Percentiles rank a stretch among this genome's conserved stretches.
phyloP scores from a whole-genome alignment of 2,888 invertebrate species.

The Hydriomena furcata region DNA sequence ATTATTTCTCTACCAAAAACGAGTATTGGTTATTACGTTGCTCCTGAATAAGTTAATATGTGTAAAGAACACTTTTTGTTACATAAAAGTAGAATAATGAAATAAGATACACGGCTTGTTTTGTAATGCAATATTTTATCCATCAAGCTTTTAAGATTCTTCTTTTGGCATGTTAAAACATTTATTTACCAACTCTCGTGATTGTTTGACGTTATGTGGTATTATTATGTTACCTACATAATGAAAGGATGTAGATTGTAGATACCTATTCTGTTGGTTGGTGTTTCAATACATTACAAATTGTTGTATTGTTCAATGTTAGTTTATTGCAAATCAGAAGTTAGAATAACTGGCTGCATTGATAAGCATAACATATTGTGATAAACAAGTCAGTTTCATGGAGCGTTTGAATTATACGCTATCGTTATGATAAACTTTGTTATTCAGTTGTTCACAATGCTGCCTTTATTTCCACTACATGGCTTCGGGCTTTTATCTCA shows the following conservation, averaged over 20 bases:
- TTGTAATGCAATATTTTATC: slow-evolving; percentile 26
- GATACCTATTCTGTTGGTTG: slow-evolving; percentile 18
- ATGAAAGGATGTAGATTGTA: slow-evolving; percentile 27
- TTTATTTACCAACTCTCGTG: slow-evolving; percentile 23
- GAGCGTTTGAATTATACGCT: slow-evolving; percentile 5
- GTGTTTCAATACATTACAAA: slow-evolving; percentile 11
- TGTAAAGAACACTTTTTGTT: background rate
- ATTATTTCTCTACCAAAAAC: slow-evolving; percentile 18
- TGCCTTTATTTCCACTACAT: slow-evolving; percentile 11
- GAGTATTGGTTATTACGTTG: background rate
- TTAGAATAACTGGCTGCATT: background rate
- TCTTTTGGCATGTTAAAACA: slow-evolving; percentile 26
- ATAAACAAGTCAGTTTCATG: slow-evolving; percentile 7
- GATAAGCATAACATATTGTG: slow-evolving; percentile 11
- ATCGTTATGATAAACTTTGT: slow-evolving; percentile 14
- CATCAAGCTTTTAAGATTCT: slow-evolving; percentile 29
- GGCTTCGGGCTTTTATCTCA: slow-evolving; percentile 14
- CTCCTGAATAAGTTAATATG: background rate
- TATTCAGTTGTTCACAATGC: slow-evolving; percentile 14
- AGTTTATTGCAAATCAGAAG: background rate
- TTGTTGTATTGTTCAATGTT: slow-evolving; percentile 7
- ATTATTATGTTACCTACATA: slow-evolving; percentile 18
- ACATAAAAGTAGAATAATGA: background rate
- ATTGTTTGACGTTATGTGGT: slow-evolving; percentile 27
- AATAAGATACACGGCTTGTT: slow-evolving; percentile 12